Base-by-base conservation (phyloP, 1,140 invertebrate species). In the Hesperophylax magnus region DNA sequence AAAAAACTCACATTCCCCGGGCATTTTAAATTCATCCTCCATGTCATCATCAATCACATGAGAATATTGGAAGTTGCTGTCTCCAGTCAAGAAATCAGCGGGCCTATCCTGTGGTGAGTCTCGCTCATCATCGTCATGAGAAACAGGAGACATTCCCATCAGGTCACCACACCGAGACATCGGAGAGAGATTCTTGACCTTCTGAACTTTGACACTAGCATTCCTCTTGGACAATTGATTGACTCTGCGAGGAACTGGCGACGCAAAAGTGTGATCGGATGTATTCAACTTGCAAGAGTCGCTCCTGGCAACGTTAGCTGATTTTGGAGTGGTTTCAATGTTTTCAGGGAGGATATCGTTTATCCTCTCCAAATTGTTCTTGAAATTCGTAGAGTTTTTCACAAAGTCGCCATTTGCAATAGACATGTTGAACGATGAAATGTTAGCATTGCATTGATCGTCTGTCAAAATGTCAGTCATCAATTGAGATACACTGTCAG, bases 1-100 rank as follows among this genome's bases (percentile, higher is more conserved):
- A 65, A 80, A 80, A 80, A 78, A 84, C 83, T 84, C 80, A 84
- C 83, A 74, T 82, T 81, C 82, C 11, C 53, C 74, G 15, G 80
- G 80, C 27, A 34, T 69, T 78, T 80, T 84, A 82, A 84, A 84
- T 22, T 80, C 82, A 34, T 84, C 83, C 53, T 82, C 80, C 18
- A 72, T 54, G 71, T 81, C 77, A 34, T 78, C 65, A 34, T 78
- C 65, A n/a, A 34, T 56, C 14, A 39, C n/a, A 24, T 76, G 58
- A n/a, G 54, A 76, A 53, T 53, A 65, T n/a, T n/a, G 17, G 39
- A 77, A 65, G 39, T 31, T 31, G 39, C 39, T 31, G 24, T 77
- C 61, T 7, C 63, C 67, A 18, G 77, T 79, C 39, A 77, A 65
- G 15, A 77, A 53, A 65, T 77, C 76, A 60, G 31, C 60, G 34